Percentiles rank a stretch among this genome's conserved stretches.
Conservation (phyloP, 2,797 vertebrate genomes). For the Chrysolophus pictus region DNA sequence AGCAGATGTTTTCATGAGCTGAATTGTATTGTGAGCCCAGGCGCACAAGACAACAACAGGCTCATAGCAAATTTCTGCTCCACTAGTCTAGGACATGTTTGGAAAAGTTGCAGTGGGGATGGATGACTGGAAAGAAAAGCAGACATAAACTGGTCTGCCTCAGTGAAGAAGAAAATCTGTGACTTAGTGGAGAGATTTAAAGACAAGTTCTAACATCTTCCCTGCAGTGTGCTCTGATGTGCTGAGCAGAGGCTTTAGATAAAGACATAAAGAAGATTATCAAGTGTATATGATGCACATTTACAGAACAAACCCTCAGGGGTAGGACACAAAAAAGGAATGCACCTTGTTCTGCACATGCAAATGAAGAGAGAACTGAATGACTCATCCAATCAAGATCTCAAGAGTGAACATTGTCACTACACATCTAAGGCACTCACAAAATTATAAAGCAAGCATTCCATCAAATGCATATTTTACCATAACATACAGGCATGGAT, state of each 20-base stretch:
- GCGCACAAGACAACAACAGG: neutral
- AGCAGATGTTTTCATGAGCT: neutral
- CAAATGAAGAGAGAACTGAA: neutral
- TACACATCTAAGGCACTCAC: neutral
- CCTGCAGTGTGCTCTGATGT: neutral
- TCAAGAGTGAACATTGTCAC: neutral
- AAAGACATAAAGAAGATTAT: neutral
- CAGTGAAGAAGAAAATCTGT: neutral
- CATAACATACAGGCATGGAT: fast-evolving
- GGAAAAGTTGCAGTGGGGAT: neutral
- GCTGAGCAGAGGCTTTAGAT: neutral
- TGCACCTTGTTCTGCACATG: neutral
- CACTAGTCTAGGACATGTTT: neutral
- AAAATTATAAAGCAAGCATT: neutral
- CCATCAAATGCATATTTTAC: neutral
- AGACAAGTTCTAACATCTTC: neutral
- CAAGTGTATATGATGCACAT: neutral
- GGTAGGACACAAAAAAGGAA: neutral
- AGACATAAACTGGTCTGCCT: neutral
- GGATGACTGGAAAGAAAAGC: neutral
- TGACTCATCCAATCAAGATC: slow-evolving; percentile 3
- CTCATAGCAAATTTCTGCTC: neutral
- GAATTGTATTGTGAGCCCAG: neutral
- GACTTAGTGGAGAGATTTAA: neutral
- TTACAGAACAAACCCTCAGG: neutral